phyloP scores from a whole-genome alignment of 2,797 vertebrate species.

The Phalloptychus januarius region DNA sequence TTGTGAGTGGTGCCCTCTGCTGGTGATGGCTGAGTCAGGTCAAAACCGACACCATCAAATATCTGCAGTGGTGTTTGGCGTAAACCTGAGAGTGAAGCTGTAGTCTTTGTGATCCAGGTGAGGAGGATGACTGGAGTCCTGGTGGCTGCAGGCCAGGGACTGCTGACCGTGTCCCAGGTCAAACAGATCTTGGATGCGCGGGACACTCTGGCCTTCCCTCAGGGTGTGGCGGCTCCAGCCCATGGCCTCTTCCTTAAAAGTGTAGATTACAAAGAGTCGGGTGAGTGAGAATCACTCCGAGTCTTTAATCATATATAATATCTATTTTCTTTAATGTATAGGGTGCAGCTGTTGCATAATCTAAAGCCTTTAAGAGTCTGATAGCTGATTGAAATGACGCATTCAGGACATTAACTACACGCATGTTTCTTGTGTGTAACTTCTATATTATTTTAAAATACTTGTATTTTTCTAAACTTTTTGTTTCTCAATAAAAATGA shows the following conservation, averaged over 20 bases:
- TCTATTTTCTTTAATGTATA: not conserved
- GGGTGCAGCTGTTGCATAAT: not conserved
- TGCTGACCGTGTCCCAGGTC: conserved; percentile 73
- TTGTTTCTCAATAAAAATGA: not conserved
- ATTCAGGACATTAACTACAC: not conserved
- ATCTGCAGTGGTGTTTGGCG: not conserved
- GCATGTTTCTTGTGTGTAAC: not conserved
- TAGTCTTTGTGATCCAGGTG: conserved; percentile 77
- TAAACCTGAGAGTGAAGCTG: not conserved
- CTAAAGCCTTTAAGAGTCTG: not conserved
- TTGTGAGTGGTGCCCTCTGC: conserved; percentile 56
- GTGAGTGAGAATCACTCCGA: conserved; percentile 44
- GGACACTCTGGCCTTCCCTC: conserved; percentile 80
- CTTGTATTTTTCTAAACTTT: not conserved
- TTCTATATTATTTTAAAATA: not conserved
- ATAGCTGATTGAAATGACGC: not conserved
- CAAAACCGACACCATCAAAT: not conserved
- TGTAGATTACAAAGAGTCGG: conserved; percentile 81
- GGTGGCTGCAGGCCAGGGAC: conserved; percentile 86
- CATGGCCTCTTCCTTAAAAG: conserved; percentile 87
- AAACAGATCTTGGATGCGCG: conserved; percentile 79
- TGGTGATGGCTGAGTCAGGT: conserved; percentile 37
- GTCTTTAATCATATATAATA: not conserved
- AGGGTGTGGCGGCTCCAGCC: conserved; percentile 79
- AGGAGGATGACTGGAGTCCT: conserved; percentile 88